These are phyloP conservation scores for Synanthedon tipuliformis DNA, from an alignment of 2,888 invertebrate species.

Conservation along the genomic window DNA sequence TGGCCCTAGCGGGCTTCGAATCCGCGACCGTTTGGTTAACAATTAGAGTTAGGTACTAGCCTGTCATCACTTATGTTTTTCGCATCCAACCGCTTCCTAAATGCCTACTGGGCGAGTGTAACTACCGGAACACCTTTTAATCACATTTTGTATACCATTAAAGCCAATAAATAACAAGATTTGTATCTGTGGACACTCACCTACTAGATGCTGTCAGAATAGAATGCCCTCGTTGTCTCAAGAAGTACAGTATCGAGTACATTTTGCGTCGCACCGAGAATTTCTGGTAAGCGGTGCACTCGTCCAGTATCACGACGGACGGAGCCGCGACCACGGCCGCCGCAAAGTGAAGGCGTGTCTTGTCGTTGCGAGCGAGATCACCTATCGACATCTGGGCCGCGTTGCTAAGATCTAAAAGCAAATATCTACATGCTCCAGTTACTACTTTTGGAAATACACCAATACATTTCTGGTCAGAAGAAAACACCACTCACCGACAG, in stretches of 20 bases:
- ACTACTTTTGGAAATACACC: neutral
- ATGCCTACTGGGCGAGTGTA: too few species aligned
- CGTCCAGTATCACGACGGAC: constrained; percentile 41
- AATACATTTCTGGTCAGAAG: neutral
- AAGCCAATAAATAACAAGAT: too few species aligned
- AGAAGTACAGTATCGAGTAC: constrained; percentile 36
- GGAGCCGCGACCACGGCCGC: constrained; percentile 48
- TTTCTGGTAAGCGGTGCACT: constrained; percentile 44
- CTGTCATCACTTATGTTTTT: too few species aligned
- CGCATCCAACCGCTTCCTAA: too few species aligned
- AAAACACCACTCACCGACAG: constrained; percentile 27
- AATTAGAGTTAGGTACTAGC: too few species aligned
- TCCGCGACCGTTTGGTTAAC: too few species aligned
- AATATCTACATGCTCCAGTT: too few species aligned
- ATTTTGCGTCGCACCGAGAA: constrained; percentile 36
- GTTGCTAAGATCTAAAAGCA: constrained; percentile 10
- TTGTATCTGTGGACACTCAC: constrained; percentile 14
- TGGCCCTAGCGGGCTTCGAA: too few species aligned
- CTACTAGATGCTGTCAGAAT: constrained; percentile 27
- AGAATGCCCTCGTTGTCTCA: constrained; percentile 41
- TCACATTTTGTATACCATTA: too few species aligned
- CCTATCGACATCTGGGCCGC: constrained; percentile 8
- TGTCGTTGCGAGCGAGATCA: constrained; percentile 11
- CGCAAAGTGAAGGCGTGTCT: constrained; percentile 33
- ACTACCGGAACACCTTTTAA: too few species aligned